Evolutionary conservation across 1,140 invertebrate species (phyloP).

Genomic region (Drosophila punjabiensis): DNA sequence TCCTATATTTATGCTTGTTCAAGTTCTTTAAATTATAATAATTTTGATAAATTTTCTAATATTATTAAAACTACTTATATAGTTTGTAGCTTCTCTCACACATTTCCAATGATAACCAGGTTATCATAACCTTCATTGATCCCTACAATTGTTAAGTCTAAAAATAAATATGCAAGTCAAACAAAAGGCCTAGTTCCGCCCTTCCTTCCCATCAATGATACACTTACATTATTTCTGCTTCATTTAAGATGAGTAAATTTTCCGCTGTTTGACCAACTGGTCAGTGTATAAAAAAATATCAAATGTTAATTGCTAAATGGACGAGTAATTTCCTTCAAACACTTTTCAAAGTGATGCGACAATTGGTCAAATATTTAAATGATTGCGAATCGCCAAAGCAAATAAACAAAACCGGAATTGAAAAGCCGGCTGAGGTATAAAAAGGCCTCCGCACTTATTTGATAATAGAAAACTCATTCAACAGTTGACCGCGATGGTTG

Average conservation of each 20-base stretch:
- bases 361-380: constrained; percentile 64
- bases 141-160: not conserved
- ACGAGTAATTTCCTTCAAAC: constrained; percentile 30
- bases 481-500: constrained; percentile 39
- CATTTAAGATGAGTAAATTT: constrained; percentile 18
- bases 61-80: not conserved
- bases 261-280: constrained; percentile 45
- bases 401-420: constrained; percentile 56
- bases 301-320: constrained; percentile 17
- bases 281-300: constrained; percentile 14
- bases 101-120: not conserved
- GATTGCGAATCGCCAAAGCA: constrained; percentile 23
- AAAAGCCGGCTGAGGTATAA: constrained; percentile 55
- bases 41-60: not conserved
- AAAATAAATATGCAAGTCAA: not conserved
- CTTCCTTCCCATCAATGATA: not conserved
- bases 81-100: not conserved
- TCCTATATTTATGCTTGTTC: not conserved
- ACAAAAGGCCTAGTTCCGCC: not conserved
- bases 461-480: constrained; percentile 37
- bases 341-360: constrained; percentile 21
- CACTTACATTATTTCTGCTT: not conserved
- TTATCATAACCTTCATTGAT: not conserved
- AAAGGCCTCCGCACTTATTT: constrained; percentile 19
- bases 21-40: not conserved